Percentiles rank a stretch among this genome's conserved stretches.
phyloP scores from a whole-genome alignment of 2,888 invertebrate genomes.

The Parascotia fuliginaria region DNA sequence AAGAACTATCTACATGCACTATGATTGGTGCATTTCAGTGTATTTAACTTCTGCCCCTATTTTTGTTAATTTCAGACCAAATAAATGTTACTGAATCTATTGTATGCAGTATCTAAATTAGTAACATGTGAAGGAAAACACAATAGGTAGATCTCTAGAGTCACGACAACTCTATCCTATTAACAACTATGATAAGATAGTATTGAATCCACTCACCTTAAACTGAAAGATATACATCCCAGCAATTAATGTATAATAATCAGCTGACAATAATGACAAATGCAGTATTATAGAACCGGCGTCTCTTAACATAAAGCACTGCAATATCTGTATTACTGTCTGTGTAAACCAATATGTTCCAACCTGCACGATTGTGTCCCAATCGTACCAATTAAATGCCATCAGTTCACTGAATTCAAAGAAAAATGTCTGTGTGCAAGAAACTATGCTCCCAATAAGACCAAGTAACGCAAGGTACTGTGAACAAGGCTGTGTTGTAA shows the following conservation, averaged over 20 bases:
- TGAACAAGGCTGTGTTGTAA: slow-evolving; percentile 90
- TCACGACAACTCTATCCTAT: no score
- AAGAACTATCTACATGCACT: no score
- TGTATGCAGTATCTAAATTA: no score
- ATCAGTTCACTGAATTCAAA: slow-evolving; percentile 90
- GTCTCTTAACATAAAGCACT: slow-evolving; percentile 90
- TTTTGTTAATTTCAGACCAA: no score
- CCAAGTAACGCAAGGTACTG: slow-evolving; percentile 94
- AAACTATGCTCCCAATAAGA: slow-evolving; percentile 91
- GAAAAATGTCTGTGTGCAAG: slow-evolving; percentile 92
- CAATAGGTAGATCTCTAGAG: no score
- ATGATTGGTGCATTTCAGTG: no score
- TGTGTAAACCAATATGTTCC: slow-evolving; percentile 89
- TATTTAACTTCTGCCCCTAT: no score
- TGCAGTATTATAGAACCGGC: slow-evolving; percentile 94
- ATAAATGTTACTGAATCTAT: no score
- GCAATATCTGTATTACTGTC: slow-evolving; percentile 91
- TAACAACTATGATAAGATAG: no score
- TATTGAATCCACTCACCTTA: slow-evolving; percentile 83
- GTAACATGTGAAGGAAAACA: no score
- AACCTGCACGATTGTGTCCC: slow-evolving; percentile 86
- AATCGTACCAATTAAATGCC: slow-evolving; percentile 89
- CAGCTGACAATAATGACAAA: slow-evolving; percentile 92
- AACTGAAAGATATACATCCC: slow-evolving; percentile 93
- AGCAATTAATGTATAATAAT: slow-evolving; percentile 93